These are phyloP conservation scores for Protomyctophum bolini DNA, from an alignment of 2,113 vertebrate genomes.

Conservation along the genomic window DNA sequence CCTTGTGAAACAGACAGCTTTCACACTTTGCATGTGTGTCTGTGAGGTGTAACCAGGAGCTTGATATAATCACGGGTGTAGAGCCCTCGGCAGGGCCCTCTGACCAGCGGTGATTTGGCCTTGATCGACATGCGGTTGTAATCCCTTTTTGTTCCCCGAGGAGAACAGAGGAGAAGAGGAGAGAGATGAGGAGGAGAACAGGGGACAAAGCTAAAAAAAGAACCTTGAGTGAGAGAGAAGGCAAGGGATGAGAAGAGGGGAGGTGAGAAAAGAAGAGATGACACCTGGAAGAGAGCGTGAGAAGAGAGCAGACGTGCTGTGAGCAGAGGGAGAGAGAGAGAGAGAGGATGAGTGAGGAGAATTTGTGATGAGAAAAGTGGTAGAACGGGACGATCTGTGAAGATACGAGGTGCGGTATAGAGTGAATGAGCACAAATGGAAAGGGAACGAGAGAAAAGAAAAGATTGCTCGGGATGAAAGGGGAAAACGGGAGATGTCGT, in stretches of 20 bases:
- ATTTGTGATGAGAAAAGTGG: neutral
- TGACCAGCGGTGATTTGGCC: too few species aligned
- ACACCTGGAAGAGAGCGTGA: neutral
- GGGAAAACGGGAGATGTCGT: too few species aligned
- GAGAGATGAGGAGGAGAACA: neutral
- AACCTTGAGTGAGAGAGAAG: too few species aligned
- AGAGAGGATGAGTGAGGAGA: too few species aligned
- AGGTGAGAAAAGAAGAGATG: neutral
- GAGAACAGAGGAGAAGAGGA: neutral
- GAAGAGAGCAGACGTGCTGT: neutral
- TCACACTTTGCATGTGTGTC: too few species aligned
- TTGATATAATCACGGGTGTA: too few species aligned
- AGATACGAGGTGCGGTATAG: neutral
- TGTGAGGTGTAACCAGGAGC: too few species aligned
- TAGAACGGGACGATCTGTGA: neutral
- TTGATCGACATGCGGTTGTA: too few species aligned
- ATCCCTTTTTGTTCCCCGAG: neutral
- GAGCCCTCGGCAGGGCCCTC: too few species aligned
- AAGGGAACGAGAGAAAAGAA: neutral
- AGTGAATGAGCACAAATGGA: neutral
- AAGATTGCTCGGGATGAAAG: too few species aligned
- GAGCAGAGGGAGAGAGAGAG: conserved; percentile 1
- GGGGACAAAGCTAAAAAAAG: neutral
- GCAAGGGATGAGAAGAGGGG: neutral
- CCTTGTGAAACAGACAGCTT: too few species aligned